These are phyloP conservation scores for Xylophagus ater DNA, from an alignment of 2,888 invertebrate species.

Conservation along the genomic window DNA sequence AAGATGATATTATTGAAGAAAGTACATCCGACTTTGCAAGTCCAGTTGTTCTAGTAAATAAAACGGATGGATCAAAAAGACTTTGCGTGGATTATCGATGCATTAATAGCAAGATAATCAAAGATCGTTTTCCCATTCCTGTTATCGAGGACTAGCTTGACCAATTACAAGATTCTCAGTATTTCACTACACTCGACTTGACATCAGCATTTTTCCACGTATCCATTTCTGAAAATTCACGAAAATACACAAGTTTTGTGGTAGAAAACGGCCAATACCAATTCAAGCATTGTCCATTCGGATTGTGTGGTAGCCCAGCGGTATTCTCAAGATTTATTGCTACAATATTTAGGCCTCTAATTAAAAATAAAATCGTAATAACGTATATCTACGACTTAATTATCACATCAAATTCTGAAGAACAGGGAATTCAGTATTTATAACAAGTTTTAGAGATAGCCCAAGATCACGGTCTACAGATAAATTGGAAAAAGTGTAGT, in stretches of 20 bases:
- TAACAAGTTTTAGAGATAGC: too few relatives aligned
- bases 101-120: neutral
- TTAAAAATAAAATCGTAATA: neutral
- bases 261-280: neutral
- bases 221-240: neutral
- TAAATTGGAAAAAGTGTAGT: conserved; percentile 19
- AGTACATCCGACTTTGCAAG: neutral
- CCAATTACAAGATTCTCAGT: neutral
- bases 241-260: neutral
- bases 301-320: neutral
- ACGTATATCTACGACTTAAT: too few relatives aligned
- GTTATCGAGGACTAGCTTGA: neutral
- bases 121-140: neutral
- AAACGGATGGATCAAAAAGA: neutral
- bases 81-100: neutral
- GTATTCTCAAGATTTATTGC: neutral
- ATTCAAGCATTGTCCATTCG: conserved; percentile 1
- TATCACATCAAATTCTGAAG: too few relatives aligned
- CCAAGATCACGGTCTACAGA: too few relatives aligned
- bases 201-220: neutral
- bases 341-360: conserved; percentile 1
- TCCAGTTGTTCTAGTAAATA: neutral
- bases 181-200: neutral
- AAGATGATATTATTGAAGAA: neutral
- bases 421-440: too few relatives aligned